These are phyloP conservation scores for Porites rus DNA, from an alignment of 92 coral and sea anemone genomes.

Conservation along the genomic window DNA sequence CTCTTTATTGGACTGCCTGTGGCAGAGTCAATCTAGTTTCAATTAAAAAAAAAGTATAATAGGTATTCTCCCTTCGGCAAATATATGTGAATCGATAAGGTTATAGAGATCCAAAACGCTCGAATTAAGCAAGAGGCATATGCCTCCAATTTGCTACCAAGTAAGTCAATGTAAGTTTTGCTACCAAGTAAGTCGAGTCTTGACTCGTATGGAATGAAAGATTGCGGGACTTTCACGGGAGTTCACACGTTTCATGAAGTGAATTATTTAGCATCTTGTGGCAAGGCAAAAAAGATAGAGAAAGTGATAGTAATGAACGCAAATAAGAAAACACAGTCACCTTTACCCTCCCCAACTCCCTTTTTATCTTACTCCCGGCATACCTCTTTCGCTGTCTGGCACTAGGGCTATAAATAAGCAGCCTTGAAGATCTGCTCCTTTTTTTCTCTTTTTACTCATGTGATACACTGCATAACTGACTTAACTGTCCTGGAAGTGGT, in stretches of 20 bases:
- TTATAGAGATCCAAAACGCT: conserved; percentile 11
- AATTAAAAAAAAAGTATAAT: neutral
- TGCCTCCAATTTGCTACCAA: conserved; percentile 11
- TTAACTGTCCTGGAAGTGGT: no score
- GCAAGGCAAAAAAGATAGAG: no score
- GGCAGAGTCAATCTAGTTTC: neutral
- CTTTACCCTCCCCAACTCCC: neutral
- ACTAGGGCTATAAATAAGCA: conserved; percentile 18
- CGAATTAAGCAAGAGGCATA: conserved; percentile 8
- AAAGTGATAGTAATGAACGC: no score
- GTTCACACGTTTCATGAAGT: no score
- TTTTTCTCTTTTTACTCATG: conserved; percentile 3
- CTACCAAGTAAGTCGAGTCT: neutral
- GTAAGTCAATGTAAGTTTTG: neutral
- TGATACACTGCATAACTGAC: neutral
- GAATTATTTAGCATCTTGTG: no score
- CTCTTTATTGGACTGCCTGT: neutral
- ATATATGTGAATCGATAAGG: conserved; percentile 13
- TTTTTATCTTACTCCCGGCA: conserved; percentile 4
- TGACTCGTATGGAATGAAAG: conserved; percentile 8
- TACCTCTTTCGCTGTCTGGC: neutral
- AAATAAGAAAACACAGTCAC: neutral
- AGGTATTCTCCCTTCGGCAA: conserved; percentile 1
- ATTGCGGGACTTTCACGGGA: no score
- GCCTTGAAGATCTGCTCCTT: conserved; percentile 15